Evolutionary conservation across 2,113 vertebrate species (phyloP), one percentile per base, ranked within the genome.

Genomic region (Siniperca chuatsi): DNA sequence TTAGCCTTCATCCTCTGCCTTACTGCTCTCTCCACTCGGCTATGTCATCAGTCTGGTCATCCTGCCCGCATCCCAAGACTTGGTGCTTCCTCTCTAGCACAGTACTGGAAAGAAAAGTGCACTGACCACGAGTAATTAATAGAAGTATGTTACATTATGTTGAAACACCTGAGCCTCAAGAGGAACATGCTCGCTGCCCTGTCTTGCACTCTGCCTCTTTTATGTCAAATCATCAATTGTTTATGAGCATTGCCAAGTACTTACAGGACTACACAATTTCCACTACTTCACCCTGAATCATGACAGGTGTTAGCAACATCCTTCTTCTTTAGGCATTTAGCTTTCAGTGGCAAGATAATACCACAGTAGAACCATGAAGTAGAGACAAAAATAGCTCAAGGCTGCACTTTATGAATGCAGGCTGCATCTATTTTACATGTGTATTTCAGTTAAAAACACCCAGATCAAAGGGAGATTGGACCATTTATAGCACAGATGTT

Each of bases 301-400:
- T 73, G 79, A 44, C 86, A 88, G 74, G 81, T 86, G 83, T 84
- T 75, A 7, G 15, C 5, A 46, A 73, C 54, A 67, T 77, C 79
- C 57, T 70, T 83, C 58, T 82, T 44, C 37, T 76, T 15, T 21
- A 67, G 67, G 50, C 57, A 78, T 82, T 91, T 79, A 62, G 74
- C 68, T 84, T 84, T 84, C 75, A 67, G 71, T 73, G 57, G 80
- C 58, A 78, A 61, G 68, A 83, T 78, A 75, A 79, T 64, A 66
- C 42, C 52, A 60, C 60, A 60, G 60, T 2, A 20, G 12, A 82
- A 54, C n/a, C 50, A 71, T 33, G 52, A 81, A 66, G 55, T 42
- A 60, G 54, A 70, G 76, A 75, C 62, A 75, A 81, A 86, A 93
- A 89, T 83, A 86, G 79, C 87, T 89, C 29, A 54, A 29, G 83